Percentiles rank a stretch among this genome's conserved stretches.
Conservation (phyloP, 2,888 invertebrate genomes). For the Scrobipalpa atriplicella region DNA sequence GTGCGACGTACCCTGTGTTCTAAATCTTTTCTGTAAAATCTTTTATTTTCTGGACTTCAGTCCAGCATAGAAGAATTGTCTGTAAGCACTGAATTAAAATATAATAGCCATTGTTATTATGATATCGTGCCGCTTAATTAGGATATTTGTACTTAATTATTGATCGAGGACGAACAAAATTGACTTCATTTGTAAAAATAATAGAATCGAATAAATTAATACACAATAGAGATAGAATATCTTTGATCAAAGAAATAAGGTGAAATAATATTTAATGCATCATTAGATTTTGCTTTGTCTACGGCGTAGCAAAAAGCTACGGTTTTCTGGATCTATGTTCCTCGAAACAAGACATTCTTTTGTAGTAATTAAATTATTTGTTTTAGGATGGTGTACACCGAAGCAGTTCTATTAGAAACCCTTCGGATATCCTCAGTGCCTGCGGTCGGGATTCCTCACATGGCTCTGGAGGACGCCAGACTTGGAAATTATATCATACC, state of each 20-base stretch:
- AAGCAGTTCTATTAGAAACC: conserved; percentile 89
- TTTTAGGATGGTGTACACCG: conserved; percentile 88
- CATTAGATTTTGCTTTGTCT: too few species aligned
- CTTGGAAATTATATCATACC: conserved; percentile 88
- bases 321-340: too few species aligned
- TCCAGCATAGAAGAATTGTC: background rate
- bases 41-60: too few species aligned
- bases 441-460: conserved; percentile 90
- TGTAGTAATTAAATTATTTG: background rate
- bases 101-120: background rate
- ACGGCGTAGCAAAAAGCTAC: too few species aligned
- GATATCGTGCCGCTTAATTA: background rate
- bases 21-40: too few species aligned
- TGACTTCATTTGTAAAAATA: background rate
- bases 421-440: conserved; percentile 90
- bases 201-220: background rate
- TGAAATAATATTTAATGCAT: too few species aligned
- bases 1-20: too few species aligned
- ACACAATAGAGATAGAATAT: background rate
- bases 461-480: conserved; percentile 87
- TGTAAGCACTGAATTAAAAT: background rate
- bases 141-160: background rate
- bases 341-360: too few species aligned
- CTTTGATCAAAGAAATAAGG: background rate
- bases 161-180: background rate